phyloP scores from a whole-genome alignment of 1,140 invertebrate species.

The Drosophila cardini region DNA sequence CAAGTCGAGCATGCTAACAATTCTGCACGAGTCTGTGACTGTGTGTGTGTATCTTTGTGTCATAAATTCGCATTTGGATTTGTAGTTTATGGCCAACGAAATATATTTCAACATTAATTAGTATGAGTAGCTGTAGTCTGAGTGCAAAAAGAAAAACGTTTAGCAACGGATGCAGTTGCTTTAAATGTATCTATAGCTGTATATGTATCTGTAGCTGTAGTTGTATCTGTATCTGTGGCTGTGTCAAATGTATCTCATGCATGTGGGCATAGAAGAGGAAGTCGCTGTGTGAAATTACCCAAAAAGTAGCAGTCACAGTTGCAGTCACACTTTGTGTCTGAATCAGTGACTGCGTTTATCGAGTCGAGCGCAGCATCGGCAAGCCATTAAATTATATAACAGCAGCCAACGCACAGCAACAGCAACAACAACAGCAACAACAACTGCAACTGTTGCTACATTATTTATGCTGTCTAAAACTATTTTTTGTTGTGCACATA shows the following conservation, averaged over 20 bases:
- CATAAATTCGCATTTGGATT: constrained; percentile 54
- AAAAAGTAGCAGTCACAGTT: constrained; percentile 16
- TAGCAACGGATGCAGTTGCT: constrained; percentile 58
- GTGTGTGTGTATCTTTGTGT: constrained; percentile 2
- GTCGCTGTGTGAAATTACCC: constrained; percentile 69
- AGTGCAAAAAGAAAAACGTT: constrained; percentile 31
- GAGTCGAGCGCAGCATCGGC: constrained; percentile 45
- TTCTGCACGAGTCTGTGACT: constrained; percentile 10
- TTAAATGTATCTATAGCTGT: constrained; percentile 35
- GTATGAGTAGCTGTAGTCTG: constrained; percentile 7
- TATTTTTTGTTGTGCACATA: constrained; percentile 37
- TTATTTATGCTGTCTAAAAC: constrained; percentile 78
- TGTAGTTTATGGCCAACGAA: constrained; percentile 50
- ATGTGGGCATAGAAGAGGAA: constrained; percentile 57
- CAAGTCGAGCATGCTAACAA: constrained; percentile 19
- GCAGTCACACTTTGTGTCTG: background rate
- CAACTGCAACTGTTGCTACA: constrained; percentile 53
- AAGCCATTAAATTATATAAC: constrained; percentile 78
- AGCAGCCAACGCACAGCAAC: constrained; percentile 34
- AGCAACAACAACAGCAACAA: constrained; percentile 33
- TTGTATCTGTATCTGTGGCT: background rate
- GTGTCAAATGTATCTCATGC: background rate
- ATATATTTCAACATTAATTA: constrained; percentile 73
- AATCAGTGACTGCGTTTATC: constrained; percentile 43
- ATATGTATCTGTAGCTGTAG: constrained; percentile 28